These are phyloP conservation scores for Toxotes lorentzi DNA, from an alignment of 2,797 vertebrate genomes.

Conservation along the genomic window DNA sequence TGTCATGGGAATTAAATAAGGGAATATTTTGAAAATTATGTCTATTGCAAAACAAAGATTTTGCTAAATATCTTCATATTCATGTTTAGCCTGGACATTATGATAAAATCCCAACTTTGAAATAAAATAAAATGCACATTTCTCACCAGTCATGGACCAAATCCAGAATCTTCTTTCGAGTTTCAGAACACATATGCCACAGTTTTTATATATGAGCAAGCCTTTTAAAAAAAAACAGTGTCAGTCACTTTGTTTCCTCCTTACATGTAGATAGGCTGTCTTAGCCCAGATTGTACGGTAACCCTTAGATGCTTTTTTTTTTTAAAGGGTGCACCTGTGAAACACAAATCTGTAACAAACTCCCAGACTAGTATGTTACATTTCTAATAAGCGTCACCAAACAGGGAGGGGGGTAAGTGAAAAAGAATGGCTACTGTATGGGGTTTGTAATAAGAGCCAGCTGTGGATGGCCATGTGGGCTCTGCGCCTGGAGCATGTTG, in stretches of 20 bases:
- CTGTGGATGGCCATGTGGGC: conserved; percentile 88
- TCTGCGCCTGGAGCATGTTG: conserved; percentile 65
- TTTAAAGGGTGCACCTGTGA: conserved; percentile 88
- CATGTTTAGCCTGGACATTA: not conserved
- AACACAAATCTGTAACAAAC: conserved; percentile 92
- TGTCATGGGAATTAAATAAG: not conserved
- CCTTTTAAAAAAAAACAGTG: conserved; percentile 6
- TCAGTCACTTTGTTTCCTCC: conserved; percentile 19
- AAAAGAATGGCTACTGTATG: conserved; percentile 94
- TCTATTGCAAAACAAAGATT: not conserved
- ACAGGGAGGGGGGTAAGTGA: conserved; percentile 86
- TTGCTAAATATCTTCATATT: not conserved
- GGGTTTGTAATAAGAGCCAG: conserved; percentile 93
- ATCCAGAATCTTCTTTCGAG: conserved; percentile 17
- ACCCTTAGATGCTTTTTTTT: conserved; percentile 59
- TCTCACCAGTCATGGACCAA: conserved; percentile 14
- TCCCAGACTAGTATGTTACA: conserved; percentile 88
- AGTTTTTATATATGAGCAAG: conserved; percentile 14
- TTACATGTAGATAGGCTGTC: conserved; percentile 39
- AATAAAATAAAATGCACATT: conserved; percentile 44
- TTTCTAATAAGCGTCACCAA: conserved; percentile 93
- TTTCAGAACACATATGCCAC: not conserved
- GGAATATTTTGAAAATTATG: not conserved
- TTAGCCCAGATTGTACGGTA: conserved; percentile 36
- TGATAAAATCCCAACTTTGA: conserved; percentile 4